A percentile compares a stretch with the other conserved stretches of the same genome.
Evolutionary conservation across 2,888 invertebrate species (phyloP).

Genomic region (Embidobia sp.): DNA sequence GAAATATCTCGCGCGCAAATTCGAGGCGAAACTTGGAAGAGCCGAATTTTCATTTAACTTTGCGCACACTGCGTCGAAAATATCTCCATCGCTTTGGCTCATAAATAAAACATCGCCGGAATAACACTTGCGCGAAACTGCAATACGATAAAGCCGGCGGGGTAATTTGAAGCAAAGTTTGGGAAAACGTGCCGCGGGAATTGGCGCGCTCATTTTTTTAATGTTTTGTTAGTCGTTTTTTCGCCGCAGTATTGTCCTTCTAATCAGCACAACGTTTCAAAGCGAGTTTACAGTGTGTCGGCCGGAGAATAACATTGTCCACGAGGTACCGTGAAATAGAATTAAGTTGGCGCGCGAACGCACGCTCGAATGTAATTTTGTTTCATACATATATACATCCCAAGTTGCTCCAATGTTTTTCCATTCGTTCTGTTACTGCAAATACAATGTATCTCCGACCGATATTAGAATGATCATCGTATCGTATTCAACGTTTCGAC

Average conservation of each 20-base stretch:
- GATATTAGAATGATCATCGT: slow-evolving; percentile 5
- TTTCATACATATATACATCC: slow-evolving; percentile 47
- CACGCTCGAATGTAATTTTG: slow-evolving; percentile 48
- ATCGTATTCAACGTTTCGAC: no score
- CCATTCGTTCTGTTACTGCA: slow-evolving; percentile 10
- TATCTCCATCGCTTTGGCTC: slow-evolving; percentile 22
- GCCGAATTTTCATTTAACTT: slow-evolving; percentile 33
- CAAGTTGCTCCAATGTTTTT: slow-evolving; percentile 37
- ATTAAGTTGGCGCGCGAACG: slow-evolving; percentile 34
- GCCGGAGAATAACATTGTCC: slow-evolving; percentile 15
- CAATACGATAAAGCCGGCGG: slow-evolving; percentile 31
- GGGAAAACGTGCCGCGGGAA: slow-evolving; percentile 19
- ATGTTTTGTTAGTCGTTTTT: slow-evolving; percentile 7
- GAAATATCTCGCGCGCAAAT: background rate
- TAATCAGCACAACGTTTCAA: slow-evolving; percentile 47
- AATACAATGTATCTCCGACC: slow-evolving; percentile 3
- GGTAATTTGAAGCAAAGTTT: slow-evolving; percentile 37
- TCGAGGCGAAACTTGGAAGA: background rate
- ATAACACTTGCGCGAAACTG: slow-evolving; percentile 23
- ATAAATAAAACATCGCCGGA: slow-evolving; percentile 42
- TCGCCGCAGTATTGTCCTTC: slow-evolving; percentile 22
- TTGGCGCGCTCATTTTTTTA: slow-evolving; percentile 25
- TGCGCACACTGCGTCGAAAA: slow-evolving; percentile 8
- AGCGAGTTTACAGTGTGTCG: slow-evolving; percentile 13
- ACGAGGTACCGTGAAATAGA: slow-evolving; percentile 41